Percentiles rank a stretch among this genome's conserved stretches.
phyloP scores from a whole-genome alignment of 1,140 invertebrate species.

The Caenorhabditis brenneri region DNA sequence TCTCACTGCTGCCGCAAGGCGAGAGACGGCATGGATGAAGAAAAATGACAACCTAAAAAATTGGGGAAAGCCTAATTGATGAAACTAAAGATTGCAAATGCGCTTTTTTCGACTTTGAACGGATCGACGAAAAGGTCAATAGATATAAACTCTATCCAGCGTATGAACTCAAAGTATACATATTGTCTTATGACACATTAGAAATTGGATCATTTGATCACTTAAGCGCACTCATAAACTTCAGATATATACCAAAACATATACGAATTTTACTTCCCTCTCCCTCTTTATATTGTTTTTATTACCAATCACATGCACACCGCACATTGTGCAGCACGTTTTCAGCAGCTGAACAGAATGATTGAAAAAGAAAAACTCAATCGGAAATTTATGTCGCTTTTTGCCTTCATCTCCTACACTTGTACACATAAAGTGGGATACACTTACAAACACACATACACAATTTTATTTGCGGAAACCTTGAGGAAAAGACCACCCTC shows the following conservation, averaged over 20 bases:
- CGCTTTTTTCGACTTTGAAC: too few relatives aligned
- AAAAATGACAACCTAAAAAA: background rate
- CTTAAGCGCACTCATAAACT: background rate
- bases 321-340: background rate
- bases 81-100: background rate
- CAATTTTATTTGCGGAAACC: slow-evolving; percentile 41
- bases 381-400: slow-evolving; percentile 16
- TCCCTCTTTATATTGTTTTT: background rate
- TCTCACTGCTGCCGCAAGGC: background rate
- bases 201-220: background rate
- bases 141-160: too few relatives aligned
- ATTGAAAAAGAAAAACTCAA: background rate
- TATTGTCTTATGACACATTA: too few relatives aligned
- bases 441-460: slow-evolving; percentile 27
- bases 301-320: slow-evolving; percentile 19
- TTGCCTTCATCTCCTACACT: slow-evolving; percentile 7
- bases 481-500: slow-evolving; percentile 4
- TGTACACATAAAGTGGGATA: slow-evolving; percentile 37
- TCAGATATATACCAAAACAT: background rate
- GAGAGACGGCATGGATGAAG: slow-evolving; percentile 21
- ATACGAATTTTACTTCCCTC: background rate
- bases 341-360: background rate
- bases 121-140: too few relatives aligned
- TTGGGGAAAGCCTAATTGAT: background rate
- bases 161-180: too few relatives aligned